Evolutionary conservation across 1,140 invertebrate species (phyloP), one percentile per base, ranked within the genome.

Genomic region (Drosophila murphyi): DNA sequence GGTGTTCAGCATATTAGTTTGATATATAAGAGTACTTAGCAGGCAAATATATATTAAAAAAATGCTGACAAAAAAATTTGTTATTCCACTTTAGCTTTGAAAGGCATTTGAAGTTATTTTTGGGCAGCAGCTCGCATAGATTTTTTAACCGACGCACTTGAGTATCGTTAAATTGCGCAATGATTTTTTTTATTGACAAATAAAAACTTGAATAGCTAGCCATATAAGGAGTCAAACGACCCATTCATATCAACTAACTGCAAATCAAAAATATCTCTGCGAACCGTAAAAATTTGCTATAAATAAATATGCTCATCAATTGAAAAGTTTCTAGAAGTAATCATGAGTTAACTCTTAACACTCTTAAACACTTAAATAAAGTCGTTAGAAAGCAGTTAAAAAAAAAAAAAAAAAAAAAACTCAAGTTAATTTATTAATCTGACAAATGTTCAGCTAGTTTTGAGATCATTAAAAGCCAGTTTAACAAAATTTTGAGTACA

Each of bases 1-100:
- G 37, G 45, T 68, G 62, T 65, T 45, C 52, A 62, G 60, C 81
- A 80, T 85, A 85, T 85, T 85, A 85, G 85, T 81, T 85, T 85
- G 81, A 87, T 87, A 87, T 76, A 82, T 76, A 79, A 80, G 70
- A 74, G 72, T 74, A 74, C 78, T 73, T 74, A 68, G 64, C 74
- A 56, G 52, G 61, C 63, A 82, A 67, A 79, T 86, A 82, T 71
- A 70, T 78, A 69, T 70, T 63, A 59, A 71, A 20, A 75, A 75
- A 86, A 72, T 80, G 83, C 79, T 82, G 76, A 79, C 79, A 68
- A 82, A 65, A 74, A 50, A 82, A 12, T 12, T 73, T 68, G 59
- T 48, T 50, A 59, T 52, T 51, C 51, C 68, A 52, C 39, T 61
- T 34, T 20, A 35, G 31, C 57, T 8, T 60, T 60, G 45, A 60